Conservation (phyloP, 2,113 vertebrate species). For the Pseudonaja textilis region DNA sequence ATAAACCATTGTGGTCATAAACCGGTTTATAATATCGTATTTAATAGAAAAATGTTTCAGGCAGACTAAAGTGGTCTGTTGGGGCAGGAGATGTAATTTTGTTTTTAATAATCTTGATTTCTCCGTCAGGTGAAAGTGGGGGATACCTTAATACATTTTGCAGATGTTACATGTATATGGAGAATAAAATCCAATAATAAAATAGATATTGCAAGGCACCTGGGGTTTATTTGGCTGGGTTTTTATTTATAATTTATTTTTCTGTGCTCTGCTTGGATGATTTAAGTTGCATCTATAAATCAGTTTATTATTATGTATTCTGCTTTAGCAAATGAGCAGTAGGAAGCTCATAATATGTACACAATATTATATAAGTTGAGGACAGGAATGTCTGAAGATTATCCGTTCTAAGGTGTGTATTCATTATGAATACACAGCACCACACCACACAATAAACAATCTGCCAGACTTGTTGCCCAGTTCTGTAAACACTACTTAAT, state of each 20-base stretch:
- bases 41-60: neutral
- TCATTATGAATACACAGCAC: neutral
- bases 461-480: neutral
- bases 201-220: neutral
- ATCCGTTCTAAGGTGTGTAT: neutral
- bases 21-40: neutral
- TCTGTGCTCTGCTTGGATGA: neutral
- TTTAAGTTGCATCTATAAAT: neutral
- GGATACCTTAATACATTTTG: neutral
- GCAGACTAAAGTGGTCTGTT: neutral
- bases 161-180: neutral
- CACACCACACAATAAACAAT: neutral
- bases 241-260: neutral
- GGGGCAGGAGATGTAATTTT: neutral
- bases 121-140: neutral
- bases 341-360: neutral
- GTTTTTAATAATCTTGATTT: neutral
- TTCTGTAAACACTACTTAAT: conserved; percentile 3
- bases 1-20: neutral
- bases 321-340: neutral
- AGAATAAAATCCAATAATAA: neutral
- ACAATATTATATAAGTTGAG: neutral
- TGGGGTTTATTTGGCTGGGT: neutral
- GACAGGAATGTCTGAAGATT: conserved; percentile 4
- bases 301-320: neutral